Evolutionary conservation across 2,797 vertebrate genomes (phyloP).

Genomic region (Helarctos malayanus): DNA sequence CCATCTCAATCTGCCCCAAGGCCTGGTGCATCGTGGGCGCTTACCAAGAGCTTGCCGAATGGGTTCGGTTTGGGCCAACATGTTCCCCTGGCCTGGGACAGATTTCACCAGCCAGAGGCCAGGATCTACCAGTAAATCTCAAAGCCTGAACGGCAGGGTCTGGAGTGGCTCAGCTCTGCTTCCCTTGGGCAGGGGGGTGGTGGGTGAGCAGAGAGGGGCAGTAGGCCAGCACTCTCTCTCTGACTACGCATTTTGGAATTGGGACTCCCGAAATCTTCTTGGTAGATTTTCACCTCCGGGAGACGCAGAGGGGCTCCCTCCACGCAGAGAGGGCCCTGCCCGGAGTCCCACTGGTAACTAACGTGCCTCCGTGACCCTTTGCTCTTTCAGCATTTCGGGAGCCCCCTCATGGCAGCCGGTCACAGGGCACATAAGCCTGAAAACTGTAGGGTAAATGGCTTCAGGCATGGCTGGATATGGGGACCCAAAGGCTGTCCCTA

Average conservation of each 20-base stretch:
- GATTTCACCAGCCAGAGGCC: not conserved
- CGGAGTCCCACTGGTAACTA: not conserved
- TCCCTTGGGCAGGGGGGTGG: not conserved
- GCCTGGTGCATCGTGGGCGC: not conserved
- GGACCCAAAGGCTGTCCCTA: not conserved
- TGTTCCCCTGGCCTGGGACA: not conserved
- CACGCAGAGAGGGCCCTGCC: not conserved
- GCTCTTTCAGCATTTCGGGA: not conserved
- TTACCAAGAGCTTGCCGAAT: not conserved
- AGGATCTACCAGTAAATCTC: not conserved
- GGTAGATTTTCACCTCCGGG: not conserved
- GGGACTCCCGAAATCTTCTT: too few relatives aligned
- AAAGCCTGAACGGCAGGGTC: not conserved
- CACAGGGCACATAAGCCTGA: not conserved
- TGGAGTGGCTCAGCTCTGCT: not conserved
- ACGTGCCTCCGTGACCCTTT: fast-evolving
- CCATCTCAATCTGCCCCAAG: not conserved
- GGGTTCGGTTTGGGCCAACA: not conserved
- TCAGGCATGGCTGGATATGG: not conserved
- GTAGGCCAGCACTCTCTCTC: not conserved
- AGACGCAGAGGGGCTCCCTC: not conserved
- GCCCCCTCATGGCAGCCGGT: fast-evolving
- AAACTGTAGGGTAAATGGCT: not conserved
- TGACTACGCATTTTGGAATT: not conserved
- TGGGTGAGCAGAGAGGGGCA: not conserved